phyloP scores from a whole-genome alignment of 2,888 invertebrate species.

The Bruchidius siliquastri region DNA sequence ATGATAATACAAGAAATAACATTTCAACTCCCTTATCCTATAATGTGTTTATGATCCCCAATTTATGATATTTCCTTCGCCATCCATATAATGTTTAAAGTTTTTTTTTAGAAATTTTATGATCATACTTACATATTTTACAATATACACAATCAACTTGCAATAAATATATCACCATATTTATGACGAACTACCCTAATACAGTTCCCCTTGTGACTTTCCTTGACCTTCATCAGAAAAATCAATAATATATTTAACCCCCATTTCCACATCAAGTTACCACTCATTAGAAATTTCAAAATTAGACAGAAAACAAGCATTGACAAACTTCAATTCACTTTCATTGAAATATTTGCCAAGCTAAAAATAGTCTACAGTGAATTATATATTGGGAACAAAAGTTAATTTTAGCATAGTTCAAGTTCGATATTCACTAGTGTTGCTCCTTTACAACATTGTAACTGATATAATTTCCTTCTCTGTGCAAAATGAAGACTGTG shows the following conservation, averaged over 20 bases:
- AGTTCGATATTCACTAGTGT: background rate
- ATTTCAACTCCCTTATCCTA: background rate
- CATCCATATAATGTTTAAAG: background rate
- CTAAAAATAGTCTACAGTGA: background rate
- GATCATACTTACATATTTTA: background rate
- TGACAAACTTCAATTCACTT: background rate
- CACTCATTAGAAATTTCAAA: background rate
- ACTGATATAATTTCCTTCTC: background rate
- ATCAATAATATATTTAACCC: background rate
- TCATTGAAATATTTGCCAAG: background rate
- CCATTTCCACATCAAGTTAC: background rate
- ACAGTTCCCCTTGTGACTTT: background rate
- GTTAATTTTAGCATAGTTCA: background rate
- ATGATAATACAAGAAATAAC: no score
- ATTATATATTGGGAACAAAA: background rate
- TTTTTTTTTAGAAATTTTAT: no score
- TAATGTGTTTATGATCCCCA: background rate
- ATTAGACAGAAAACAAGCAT: background rate
- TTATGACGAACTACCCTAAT: background rate
- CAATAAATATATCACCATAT: background rate
- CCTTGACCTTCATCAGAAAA: background rate
- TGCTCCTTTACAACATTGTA: background rate
- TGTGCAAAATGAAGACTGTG: slow-evolving; percentile 45
- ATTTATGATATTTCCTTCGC: background rate
- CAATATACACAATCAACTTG: background rate